Base-by-base conservation (phyloP, 2,888 invertebrate species). In the Epistrophella euchroma region DNA sequence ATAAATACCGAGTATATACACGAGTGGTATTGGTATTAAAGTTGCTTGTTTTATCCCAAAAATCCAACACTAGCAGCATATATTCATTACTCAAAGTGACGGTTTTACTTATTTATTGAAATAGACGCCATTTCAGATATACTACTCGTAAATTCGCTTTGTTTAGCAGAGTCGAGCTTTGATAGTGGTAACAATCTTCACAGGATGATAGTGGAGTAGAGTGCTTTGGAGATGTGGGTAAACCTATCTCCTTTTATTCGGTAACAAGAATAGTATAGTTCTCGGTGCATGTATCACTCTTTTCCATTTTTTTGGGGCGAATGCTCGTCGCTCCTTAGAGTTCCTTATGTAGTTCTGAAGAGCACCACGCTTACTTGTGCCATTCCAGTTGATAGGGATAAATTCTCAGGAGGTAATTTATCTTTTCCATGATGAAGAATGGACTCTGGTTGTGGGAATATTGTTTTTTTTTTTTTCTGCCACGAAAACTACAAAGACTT, bases 1-100 rank as follows among this genome's bases (percentile, higher is more conserved):
- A 37, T 13, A 17, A 32, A 32, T 56, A 55, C 32, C 32, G 17
- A 56, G 17, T 40, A 25, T 25, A 28, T 4, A 47, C 50, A 55
- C 7, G 9, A 58, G 19, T 58, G 11, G 17, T 28, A 10, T 52
- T n/a, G 25, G 1, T 15, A 25, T 22, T 22, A 62, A 28, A 35
- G 66, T 35, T 66, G 15, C 58, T 74, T 74, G 73, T 66, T 74
- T 45, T 19, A 15, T 68, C 73, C 52, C 35, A 15, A 71, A 71
- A 82, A 74, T 77, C 77, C 82, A 82, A 74, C 82, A 82, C 78
- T 82, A 82, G n/a, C 60, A 82, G 77, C 73, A 78, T 83, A 75
- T 68, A 87, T 83, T 87, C 87, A 87, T 87, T 87, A 87, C 87
- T 87, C 87, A 87, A 83, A 87, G 78, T 87, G 83, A 87, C 82